Conservation (phyloP, 2,888 invertebrate species). For the Proisotoma minuta region DNA sequence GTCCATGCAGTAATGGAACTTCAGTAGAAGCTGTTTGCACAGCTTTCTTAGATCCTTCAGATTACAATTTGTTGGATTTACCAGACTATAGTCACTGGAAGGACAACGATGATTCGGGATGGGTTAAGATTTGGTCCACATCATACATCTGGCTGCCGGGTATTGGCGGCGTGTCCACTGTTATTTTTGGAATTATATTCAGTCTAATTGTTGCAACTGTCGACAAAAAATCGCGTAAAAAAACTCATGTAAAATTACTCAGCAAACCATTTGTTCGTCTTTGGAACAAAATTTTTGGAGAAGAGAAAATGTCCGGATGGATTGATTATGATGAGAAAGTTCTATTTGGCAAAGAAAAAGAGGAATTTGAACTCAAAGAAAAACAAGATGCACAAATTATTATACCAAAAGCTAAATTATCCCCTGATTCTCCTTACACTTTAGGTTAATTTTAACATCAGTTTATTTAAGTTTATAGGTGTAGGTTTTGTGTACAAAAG, state of each 20-base stretch:
- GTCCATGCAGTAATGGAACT: slow-evolving; percentile 7
- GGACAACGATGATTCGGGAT: slow-evolving; percentile 18
- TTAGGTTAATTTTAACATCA: background rate
- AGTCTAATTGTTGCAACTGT: slow-evolving; percentile 20
- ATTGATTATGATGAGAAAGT: slow-evolving; percentile 29
- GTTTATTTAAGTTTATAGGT: background rate
- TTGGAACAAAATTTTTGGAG: slow-evolving; percentile 33
- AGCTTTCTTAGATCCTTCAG: background rate
- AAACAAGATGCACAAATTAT: background rate
- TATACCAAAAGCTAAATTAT: slow-evolving; percentile 1
- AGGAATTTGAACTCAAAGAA: background rate
- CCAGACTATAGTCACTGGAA: slow-evolving; percentile 18
- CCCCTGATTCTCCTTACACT: background rate
- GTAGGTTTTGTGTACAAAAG: too few species aligned
- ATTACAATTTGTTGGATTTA: slow-evolving; percentile 1
- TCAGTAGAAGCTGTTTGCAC: background rate
- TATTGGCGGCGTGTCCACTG: slow-evolving; percentile 20
- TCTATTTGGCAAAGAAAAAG: slow-evolving; percentile 20
- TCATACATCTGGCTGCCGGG: slow-evolving; percentile 31
- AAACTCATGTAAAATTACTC: slow-evolving; percentile 30
- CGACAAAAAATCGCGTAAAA: slow-evolving; percentile 12
- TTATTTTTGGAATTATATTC: slow-evolving; percentile 31
- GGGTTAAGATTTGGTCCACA: slow-evolving; percentile 19
- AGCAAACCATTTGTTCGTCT: slow-evolving; percentile 29
- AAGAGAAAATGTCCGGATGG: slow-evolving; percentile 31